Conservation (phyloP, 2,113 vertebrate genomes). For the Halichoeres trimaculatus region DNA sequence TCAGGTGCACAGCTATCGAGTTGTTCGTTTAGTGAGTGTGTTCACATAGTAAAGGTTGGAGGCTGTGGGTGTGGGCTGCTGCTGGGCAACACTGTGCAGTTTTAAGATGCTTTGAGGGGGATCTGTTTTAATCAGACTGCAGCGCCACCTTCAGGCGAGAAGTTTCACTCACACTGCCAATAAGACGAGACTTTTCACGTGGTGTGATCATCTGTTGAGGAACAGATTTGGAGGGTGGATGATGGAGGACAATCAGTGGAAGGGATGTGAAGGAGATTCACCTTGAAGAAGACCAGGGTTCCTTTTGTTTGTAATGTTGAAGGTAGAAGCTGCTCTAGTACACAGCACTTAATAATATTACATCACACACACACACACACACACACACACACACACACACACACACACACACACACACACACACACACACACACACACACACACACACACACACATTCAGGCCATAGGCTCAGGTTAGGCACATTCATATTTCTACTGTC, state of each 20-base stretch:
- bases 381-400: slow-evolving; percentile 20
- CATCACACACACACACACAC: slow-evolving; percentile 10
- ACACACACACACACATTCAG: slow-evolving; percentile 37
- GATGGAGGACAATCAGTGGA: neutral
- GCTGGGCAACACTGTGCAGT: too few species aligned
- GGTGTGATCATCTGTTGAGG: neutral
- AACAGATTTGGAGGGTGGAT: neutral
- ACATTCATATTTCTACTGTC: slow-evolving; percentile 27
- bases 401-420: slow-evolving; percentile 21
- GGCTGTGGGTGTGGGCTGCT: too few species aligned
- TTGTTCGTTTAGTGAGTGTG: too few species aligned
- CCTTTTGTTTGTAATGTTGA: slow-evolving; percentile 7
- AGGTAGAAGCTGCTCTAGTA: slow-evolving; percentile 14
- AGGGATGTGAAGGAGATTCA: slow-evolving; percentile 9
- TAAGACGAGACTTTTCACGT: too few species aligned
- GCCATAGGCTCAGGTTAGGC: slow-evolving; percentile 16
- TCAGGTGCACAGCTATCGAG: too few species aligned
- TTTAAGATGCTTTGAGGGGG: too few species aligned
- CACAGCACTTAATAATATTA: slow-evolving; percentile 18
- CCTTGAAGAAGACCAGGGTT: neutral
- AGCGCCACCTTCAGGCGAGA: too few species aligned
- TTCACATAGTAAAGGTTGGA: too few species aligned
- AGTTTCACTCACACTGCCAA: too few species aligned
- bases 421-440: slow-evolving; percentile 18
- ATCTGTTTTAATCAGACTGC: too few species aligned